phyloP scores from a whole-genome alignment of 2,797 vertebrate genomes.

The Cossypha niveicapilla region DNA sequence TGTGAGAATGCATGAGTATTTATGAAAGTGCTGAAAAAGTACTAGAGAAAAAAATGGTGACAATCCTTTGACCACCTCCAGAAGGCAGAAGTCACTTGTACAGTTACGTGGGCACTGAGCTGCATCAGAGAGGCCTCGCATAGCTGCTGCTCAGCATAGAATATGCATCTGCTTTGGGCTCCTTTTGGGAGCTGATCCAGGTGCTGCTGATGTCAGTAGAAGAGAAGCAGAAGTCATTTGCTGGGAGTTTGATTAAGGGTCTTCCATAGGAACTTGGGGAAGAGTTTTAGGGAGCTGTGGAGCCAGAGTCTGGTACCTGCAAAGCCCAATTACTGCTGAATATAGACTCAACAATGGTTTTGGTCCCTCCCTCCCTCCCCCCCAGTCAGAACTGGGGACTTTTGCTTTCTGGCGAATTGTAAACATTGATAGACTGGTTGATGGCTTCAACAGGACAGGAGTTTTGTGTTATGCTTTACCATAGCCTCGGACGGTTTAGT shows the following conservation, averaged over 20 bases:
- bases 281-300: not conserved
- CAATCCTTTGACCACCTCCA: not conserved
- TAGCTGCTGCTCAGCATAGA: not conserved
- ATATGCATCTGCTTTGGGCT: not conserved
- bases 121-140: not conserved
- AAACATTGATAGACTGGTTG: not conserved
- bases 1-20: not conserved
- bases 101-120: not conserved
- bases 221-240: not conserved
- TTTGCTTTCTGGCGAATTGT: not conserved
- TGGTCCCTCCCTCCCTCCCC: rapidly evolving
- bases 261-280: not conserved
- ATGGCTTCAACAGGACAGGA: not conserved
- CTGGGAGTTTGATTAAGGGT: rapidly evolving
- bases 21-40: not conserved
- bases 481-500: not conserved
- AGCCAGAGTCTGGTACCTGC: not conserved
- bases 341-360: not conserved
- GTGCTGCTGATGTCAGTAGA: not conserved
- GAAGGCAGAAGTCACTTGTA: not conserved
- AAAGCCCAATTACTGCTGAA: not conserved
- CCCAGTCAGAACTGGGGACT: not conserved
- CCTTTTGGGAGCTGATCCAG: not conserved
- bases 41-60: not conserved
- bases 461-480: not conserved